Base-by-base conservation (phyloP, 2,113 vertebrate genomes). In the Castor canadensis region DNA sequence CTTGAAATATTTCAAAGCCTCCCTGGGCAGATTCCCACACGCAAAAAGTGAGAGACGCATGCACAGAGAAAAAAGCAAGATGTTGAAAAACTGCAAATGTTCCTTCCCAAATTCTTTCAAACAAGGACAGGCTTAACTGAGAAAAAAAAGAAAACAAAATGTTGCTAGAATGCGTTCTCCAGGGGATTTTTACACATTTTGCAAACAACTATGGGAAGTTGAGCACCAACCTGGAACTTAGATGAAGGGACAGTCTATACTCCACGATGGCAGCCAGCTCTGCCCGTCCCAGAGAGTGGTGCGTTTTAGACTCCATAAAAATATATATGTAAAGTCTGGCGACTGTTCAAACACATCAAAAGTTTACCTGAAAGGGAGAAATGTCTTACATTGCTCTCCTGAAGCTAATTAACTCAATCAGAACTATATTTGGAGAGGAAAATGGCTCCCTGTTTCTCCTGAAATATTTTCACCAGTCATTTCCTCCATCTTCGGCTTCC, bases 361-460 rank as follows among this genome's bases (percentile, higher is more conserved):
- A 89, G 60, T 32, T 56, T 26, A n/a, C 76, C 85, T 58, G 49
- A 89, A 58, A 83, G n/a, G 64, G 30, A 84, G 38, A 89, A 60
- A 72, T 9, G 32, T 47, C 54, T 52, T 52, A 52, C 77, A n/a
- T 66, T 64, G 40, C 67, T 64, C 58, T 73, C 45, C 83, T 2
- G 67, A 89, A 88, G 56, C 95, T 94, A 85, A 87, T 84, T 81
- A 96, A 35, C 91, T 94, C 47, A 91, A 95, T 93, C 92, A 52
- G 92, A 89, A n/a, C 93, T 94, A 83, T 91, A 87, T 87, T 89
- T 56, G 60, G 72, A 81, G 43, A 87, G 80, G 69, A 93, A 93
- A 98, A 98, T 66, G 94, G 80, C 56, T 97, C 54, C 89, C 82
- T 93, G 67, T 93, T 83, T 79, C 67, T 54, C 45, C 75, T 1